Evolutionary conservation across 2,888 invertebrate species (phyloP), one percentile per base, ranked within the genome.

Genomic region (Drosophila meridionalis): DNA sequence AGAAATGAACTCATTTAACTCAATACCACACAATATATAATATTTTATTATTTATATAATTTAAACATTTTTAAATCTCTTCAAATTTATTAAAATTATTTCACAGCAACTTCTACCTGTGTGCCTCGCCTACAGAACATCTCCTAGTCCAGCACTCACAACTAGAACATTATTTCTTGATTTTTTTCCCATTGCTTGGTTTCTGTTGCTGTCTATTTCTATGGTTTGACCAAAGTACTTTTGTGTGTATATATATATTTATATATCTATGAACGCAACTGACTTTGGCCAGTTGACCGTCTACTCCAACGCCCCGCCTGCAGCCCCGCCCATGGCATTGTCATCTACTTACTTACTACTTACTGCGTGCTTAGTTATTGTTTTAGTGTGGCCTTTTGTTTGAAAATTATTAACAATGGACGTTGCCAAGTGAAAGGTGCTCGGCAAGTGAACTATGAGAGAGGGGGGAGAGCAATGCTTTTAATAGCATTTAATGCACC

Each of bases 401-500:
- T 80, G 69, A 58, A 82, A 90, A 73, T 87, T 89, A 87, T 83
- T 79, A 83, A 90, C 86, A 91, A 89, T 86, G 83, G 83, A 58
- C 75, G 69, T 73, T 71, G 73, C 71, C 74, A 73, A 79, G 69
- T 77, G 82, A 80, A 74, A 75, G 78, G 76, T 75, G 83, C 72
- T 62, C 36, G 45, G 47, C 34, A 56, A 32, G 32, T 36, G 57
- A 34, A 36, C 38, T 6, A 34, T 0, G 7, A 20, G 42, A 30
- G 42, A 1, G 20, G 20, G 36, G n/a, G n/a, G 20, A 20, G 42
- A 69, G 43, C 58, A 52, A 26, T 12, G 64, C 77, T 70, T 62
- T 70, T 87, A 88, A 87, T 82, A 87, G 78, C 86, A 87, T 90
- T 90, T 88, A 90, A 88, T 90, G 87, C 87, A 87, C 83, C 90